These are phyloP conservation scores for Gambelia wislizenii DNA, from an alignment of 2,797 vertebrate genomes.

Conservation along the genomic window DNA sequence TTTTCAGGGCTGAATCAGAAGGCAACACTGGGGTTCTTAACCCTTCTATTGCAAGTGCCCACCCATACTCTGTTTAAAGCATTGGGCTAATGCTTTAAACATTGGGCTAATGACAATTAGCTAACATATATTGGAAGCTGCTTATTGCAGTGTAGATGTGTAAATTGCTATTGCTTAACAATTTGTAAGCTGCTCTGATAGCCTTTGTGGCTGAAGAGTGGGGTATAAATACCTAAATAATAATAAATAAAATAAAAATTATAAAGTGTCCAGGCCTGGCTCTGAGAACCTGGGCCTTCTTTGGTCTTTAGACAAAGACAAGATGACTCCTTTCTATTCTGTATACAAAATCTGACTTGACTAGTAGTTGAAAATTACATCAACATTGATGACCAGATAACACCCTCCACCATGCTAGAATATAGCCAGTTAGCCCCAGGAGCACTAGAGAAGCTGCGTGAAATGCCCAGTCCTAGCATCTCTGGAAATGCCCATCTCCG, in stretches of 20 bases:
- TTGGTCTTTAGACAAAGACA: too few relatives aligned
- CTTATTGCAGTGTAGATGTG: too few relatives aligned
- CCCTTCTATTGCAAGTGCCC: not conserved
- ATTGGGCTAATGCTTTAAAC: too few relatives aligned
- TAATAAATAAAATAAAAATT: too few relatives aligned
- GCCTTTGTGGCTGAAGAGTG: too few relatives aligned
- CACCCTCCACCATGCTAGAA: not conserved
- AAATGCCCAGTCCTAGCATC: not conserved
- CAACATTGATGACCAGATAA: not conserved
- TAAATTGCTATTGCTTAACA: too few relatives aligned
- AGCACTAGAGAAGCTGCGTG: not conserved
- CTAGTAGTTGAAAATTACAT: not conserved
- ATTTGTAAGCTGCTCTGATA: too few relatives aligned
- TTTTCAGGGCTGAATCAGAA: too few relatives aligned
- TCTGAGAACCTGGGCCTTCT: too few relatives aligned
- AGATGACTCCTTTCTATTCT: not conserved
- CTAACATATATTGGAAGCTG: too few relatives aligned
- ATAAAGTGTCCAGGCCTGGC: too few relatives aligned
- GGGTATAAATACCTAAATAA: too few relatives aligned
- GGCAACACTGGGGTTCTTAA: not conserved
- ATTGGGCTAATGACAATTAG: not conserved
- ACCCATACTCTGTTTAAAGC: not conserved
- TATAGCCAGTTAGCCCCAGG: not conserved
- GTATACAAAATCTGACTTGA: not conserved
- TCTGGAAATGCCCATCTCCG: not conserved